Evolutionary conservation across 2,797 vertebrate genomes (phyloP).

Genomic region (Novumbra hubbsi): DNA sequence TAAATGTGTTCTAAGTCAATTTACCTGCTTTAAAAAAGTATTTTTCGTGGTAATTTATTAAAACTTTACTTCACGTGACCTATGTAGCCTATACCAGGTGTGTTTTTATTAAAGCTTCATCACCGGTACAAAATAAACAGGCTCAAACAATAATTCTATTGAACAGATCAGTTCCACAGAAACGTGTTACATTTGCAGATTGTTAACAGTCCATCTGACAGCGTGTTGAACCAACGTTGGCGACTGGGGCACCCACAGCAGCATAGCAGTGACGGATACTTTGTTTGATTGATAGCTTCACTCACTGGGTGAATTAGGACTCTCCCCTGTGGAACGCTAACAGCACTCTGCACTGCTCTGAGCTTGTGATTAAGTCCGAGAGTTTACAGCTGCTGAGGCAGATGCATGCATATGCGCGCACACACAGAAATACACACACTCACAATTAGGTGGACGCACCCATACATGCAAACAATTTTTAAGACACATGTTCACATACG

Average conservation of each 20-base stretch:
- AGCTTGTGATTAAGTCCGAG: conserved; percentile 70
- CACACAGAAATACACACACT: neutral
- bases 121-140: neutral
- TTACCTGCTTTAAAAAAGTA: neutral
- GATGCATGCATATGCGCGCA: conserved; percentile 12
- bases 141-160: neutral
- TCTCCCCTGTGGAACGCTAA: conserved; percentile 72
- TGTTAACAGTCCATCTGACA: conserved; percentile 44
- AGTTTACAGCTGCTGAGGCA: conserved; percentile 53
- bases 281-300: conserved; percentile 75
- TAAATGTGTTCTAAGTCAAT: too few species aligned
- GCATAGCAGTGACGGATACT: conserved; percentile 61
- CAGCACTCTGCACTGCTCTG: conserved; percentile 67
- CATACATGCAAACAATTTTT: too few species aligned
- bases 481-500: neutral
- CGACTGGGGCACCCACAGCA: conserved; percentile 64
- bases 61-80: neutral
- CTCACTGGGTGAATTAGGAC: conserved; percentile 72
- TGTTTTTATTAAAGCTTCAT: neutral
- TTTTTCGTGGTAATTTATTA: neutral
- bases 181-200: neutral
- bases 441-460: too few species aligned
- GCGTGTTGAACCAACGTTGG: conserved; percentile 62
- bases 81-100: neutral
- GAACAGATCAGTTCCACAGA: neutral